These are phyloP conservation scores for Ptilorrhoa leucosticta DNA, from an alignment of 2,113 vertebrate genomes.

Conservation along the genomic window DNA sequence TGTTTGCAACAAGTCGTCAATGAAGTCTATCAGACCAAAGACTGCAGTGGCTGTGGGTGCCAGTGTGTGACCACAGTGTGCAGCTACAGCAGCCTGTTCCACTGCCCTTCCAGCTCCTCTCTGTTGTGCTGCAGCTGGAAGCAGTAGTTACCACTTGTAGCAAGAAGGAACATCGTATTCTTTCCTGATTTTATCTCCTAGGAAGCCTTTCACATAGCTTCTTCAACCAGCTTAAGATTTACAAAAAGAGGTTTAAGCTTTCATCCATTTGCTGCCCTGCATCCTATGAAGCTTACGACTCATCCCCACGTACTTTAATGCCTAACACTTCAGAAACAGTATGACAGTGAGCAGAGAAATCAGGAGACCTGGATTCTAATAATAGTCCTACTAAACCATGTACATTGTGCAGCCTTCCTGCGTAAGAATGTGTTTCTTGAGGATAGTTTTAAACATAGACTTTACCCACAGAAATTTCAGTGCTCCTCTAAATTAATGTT, in stretches of 20 bases:
- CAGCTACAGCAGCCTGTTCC: background rate
- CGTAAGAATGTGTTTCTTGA: background rate
- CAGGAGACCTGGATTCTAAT: background rate
- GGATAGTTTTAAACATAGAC: background rate
- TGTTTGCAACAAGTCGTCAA: background rate
- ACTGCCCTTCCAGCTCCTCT: background rate
- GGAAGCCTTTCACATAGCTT: background rate
- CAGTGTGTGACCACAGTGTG: background rate
- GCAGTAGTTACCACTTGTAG: background rate
- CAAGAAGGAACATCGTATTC: background rate
- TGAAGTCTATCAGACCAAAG: background rate
- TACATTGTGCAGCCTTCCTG: background rate
- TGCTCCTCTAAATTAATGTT: background rate
- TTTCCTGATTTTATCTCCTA: background rate
- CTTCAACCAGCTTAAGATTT: background rate
- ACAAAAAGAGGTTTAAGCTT: background rate
- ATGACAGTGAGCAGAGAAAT: background rate
- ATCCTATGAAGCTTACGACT: background rate
- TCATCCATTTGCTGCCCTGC: background rate
- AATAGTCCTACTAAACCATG: background rate
- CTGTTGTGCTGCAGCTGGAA: background rate
- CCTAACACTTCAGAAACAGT: background rate
- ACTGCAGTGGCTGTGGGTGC: background rate
- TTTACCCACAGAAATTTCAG: background rate
- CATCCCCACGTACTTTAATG: background rate